phyloP scores from a whole-genome alignment of 2,113 vertebrate species.

The Planiliza haematocheilus region DNA sequence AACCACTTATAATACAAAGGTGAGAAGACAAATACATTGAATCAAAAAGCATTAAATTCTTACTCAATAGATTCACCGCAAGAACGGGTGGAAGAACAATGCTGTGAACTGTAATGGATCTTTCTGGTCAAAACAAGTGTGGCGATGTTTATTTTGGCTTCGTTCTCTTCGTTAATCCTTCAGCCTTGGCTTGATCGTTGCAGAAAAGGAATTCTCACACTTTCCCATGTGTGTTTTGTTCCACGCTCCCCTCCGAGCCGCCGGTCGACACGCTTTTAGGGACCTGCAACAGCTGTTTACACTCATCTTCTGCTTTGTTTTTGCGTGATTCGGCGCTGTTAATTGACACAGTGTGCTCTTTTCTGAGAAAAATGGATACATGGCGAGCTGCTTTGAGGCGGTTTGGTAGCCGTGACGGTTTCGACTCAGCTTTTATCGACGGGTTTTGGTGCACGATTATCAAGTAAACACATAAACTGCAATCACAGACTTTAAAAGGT shows the following conservation, averaged over 20 bases:
- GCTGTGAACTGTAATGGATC: conserved; percentile 12
- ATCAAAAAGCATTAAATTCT: background rate
- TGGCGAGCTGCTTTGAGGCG: conserved; percentile 31
- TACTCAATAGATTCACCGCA: background rate
- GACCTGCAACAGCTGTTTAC: conserved; percentile 31
- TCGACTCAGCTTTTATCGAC: background rate
- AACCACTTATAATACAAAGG: background rate
- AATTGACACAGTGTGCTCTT: conserved; percentile 42
- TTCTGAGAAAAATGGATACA: conserved; percentile 30
- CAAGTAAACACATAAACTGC: background rate
- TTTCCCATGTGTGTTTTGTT: conserved; percentile 41
- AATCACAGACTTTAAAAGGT: background rate
- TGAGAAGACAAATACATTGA: background rate
- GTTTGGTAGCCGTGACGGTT: conserved; percentile 39
- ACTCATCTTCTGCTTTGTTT: conserved; percentile 48
- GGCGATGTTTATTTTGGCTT: conserved; percentile 41
- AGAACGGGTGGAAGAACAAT: background rate
- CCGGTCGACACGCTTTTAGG: conserved; percentile 33
- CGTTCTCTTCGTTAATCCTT: conserved; percentile 33
- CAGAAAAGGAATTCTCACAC: conserved; percentile 22
- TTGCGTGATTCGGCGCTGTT: conserved; percentile 28
- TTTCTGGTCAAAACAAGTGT: conserved; percentile 6
- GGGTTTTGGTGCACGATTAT: background rate
- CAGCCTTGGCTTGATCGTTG: conserved; percentile 27
- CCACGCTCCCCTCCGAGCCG: conserved; percentile 29